Conservation (phyloP, 1,140 invertebrate species). For the Megathymus violae region DNA sequence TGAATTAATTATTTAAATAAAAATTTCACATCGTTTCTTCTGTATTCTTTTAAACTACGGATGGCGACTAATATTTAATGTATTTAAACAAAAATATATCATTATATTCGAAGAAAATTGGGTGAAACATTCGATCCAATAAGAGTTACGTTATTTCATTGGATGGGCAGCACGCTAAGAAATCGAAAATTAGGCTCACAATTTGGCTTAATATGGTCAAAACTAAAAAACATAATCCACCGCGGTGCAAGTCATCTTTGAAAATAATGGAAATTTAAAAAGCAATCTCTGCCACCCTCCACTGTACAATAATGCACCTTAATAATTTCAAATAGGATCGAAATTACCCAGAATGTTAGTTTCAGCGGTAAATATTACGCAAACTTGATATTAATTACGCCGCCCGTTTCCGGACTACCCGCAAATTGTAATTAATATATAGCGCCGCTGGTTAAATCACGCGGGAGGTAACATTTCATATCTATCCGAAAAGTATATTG, state of each 20-base stretch:
- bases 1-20: no score
- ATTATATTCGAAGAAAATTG: no score
- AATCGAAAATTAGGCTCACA: no score
- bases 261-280: slow-evolving; percentile 33
- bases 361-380: slow-evolving; percentile 49
- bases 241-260: slow-evolving; percentile 33
- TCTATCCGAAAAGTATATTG: slow-evolving; percentile 25
- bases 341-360: slow-evolving; percentile 28
- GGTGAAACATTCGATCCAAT: no score
- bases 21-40: no score
- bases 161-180: no score
- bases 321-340: slow-evolving; percentile 23
- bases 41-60: no score
- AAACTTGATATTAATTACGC: slow-evolving; percentile 73
- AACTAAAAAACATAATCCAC: slow-evolving; percentile 17
- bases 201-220: background rate
- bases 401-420: slow-evolving; percentile 52
- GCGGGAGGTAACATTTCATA: slow-evolving; percentile 31
- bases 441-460: slow-evolving; percentile 54
- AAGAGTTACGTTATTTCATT: no score
- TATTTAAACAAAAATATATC: no score
- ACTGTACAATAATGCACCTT: slow-evolving; percentile 25
- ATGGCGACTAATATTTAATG: no score
- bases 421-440: slow-evolving; percentile 72
- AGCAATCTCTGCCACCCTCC: slow-evolving; percentile 22